A percentile compares a stretch with the other conserved stretches of the same genome.
Evolutionary conservation across 2,113 vertebrate species (phyloP).

Genomic region (Centropus unirufus): DNA sequence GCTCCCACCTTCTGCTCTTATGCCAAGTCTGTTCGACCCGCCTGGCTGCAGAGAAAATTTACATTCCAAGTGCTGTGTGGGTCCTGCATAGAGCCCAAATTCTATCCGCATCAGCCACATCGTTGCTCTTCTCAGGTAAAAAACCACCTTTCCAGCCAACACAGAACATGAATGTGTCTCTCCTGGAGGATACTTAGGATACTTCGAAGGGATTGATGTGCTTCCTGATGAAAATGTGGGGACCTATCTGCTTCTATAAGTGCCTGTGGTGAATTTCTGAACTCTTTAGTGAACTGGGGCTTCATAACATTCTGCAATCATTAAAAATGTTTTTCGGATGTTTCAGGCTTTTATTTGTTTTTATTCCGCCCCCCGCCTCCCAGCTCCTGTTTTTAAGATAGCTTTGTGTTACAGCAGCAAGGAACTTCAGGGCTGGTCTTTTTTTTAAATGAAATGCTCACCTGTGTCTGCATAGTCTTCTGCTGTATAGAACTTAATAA

Average conservation of each 20-base stretch:
- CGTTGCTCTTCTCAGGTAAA: not conserved
- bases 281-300: not conserved
- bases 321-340: not conserved
- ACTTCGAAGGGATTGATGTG: not conserved
- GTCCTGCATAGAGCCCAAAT: not conserved
- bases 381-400: not conserved
- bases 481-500: not conserved
- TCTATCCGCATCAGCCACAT: not conserved
- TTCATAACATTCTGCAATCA: not conserved
- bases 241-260: not conserved
- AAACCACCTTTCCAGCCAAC: not conserved
- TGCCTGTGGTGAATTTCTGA: not conserved
- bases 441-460: not conserved
- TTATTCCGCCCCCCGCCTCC: too few relatives aligned
- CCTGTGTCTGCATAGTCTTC: not conserved
- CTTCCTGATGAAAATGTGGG: not conserved
- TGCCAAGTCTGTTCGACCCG: accelerated
- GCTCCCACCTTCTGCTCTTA: not conserved
- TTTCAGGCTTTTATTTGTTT: not conserved
- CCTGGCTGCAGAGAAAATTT: not conserved
- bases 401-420: not conserved
- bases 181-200: not conserved
- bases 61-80: not conserved
- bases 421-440: not conserved
- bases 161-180: not conserved